Conservation (phyloP, 2,797 vertebrate species). For the Nothura maculosa region DNA sequence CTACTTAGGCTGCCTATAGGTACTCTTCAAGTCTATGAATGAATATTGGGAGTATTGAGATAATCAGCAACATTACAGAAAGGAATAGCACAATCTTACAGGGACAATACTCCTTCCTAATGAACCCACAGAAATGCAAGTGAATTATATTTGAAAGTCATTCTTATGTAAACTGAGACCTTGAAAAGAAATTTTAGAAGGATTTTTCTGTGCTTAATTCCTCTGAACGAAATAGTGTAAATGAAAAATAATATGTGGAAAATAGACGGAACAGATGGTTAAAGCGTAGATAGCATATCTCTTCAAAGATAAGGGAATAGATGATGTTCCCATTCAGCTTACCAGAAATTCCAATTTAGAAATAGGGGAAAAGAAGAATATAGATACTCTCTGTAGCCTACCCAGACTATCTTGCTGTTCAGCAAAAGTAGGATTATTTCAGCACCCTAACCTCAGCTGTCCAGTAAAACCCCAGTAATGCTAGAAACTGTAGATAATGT, state of each 20-base stretch:
- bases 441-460: background rate
- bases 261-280: constrained; percentile 4
- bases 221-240: background rate
- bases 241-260: background rate
- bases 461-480: background rate
- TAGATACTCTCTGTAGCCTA: background rate
- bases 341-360: background rate
- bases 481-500: background rate
- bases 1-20: background rate
- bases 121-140: background rate
- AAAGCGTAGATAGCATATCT: constrained; percentile 40
- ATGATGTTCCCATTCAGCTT: constrained; percentile 27
- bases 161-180: background rate
- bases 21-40: background rate
- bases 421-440: background rate
- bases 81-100: background rate
- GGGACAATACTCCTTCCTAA: background rate
- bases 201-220: background rate
- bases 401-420: background rate
- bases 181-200: constrained; percentile 17
- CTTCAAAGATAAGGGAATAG: constrained; percentile 14
- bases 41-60: background rate
- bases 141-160: background rate
- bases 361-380: background rate
- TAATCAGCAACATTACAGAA: background rate